A percentile compares a stretch with the other conserved stretches of the same genome.
Conservation (phyloP, 2,797 vertebrate species). For the Saxicola maurus region DNA sequence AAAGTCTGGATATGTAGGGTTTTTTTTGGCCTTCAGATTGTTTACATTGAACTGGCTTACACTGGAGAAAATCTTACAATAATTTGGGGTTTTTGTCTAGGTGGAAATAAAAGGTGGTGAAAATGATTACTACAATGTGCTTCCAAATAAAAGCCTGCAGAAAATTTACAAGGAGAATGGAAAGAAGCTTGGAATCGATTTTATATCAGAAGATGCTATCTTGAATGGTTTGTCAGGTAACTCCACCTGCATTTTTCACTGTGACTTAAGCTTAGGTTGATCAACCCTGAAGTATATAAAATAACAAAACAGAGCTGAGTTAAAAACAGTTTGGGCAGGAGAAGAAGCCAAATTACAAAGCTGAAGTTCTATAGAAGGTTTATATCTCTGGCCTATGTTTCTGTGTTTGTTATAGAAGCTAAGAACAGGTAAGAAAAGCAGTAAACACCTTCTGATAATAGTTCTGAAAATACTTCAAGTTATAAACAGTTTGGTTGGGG, state of each 20-base stretch:
- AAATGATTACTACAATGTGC: constrained; percentile 80
- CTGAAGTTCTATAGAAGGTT: not conserved
- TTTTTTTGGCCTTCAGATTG: not conserved
- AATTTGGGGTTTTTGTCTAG: constrained; percentile 45
- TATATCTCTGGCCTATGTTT: not conserved
- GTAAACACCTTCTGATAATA: not conserved
- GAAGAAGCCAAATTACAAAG: not conserved
- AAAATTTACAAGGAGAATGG: constrained; percentile 80
- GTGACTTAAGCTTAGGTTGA: not conserved
- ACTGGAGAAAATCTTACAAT: not conserved
- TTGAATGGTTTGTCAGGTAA: constrained; percentile 77
- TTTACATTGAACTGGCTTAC: not conserved
- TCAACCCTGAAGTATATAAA: not conserved
- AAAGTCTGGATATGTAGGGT: not conserved
- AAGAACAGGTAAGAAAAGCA: not conserved
- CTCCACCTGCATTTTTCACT: not conserved
- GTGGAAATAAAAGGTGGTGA: constrained; percentile 77
- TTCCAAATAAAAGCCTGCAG: constrained; percentile 82
- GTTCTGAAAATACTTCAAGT: not conserved
- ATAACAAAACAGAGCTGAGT: not conserved
- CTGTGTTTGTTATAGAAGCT: not conserved
- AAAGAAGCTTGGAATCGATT: constrained; percentile 80
- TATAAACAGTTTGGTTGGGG: not conserved
- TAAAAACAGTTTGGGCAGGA: not conserved
- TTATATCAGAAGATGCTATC: constrained; percentile 72